These are phyloP conservation scores for Thalpophila matura DNA, from an alignment of 2,888 invertebrate genomes.

Conservation along the genomic window DNA sequence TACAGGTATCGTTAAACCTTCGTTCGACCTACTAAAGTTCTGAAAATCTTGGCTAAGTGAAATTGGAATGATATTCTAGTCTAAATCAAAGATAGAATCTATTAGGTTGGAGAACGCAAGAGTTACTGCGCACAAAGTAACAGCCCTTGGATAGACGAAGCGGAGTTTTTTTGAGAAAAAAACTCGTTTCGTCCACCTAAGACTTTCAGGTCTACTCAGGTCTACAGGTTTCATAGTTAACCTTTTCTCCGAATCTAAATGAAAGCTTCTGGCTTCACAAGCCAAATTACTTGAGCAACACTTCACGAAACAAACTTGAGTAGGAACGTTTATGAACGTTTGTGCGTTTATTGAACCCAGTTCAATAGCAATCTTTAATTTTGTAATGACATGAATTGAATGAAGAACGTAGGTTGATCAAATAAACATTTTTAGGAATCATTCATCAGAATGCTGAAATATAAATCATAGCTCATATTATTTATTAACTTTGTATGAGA, in stretches of 20 bases:
- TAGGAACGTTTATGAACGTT: slow-evolving; percentile 24
- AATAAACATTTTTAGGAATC: slow-evolving; percentile 6
- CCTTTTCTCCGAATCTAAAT: neutral
- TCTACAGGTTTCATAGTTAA: neutral
- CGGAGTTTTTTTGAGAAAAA: too few species aligned
- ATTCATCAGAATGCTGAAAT: slow-evolving; percentile 4
- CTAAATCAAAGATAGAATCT: too few species aligned
- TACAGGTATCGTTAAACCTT: neutral
- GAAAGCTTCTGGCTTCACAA: neutral
- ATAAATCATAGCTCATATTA: neutral
- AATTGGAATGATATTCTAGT: neutral
- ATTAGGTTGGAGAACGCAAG: too few species aligned
- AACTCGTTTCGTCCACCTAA: too few species aligned
- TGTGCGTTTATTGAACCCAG: neutral
- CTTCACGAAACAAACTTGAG: neutral
- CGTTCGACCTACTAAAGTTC: neutral
- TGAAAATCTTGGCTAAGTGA: slow-evolving; percentile 1
- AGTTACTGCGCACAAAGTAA: neutral
- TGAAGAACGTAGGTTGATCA: neutral
- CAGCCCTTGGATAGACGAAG: neutral
- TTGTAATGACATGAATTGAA: neutral
- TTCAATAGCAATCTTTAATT: neutral
- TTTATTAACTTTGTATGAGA: neutral
- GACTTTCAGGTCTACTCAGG: neutral
- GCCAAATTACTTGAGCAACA: neutral